Percentiles rank a stretch among this genome's conserved stretches.
These are phyloP conservation scores for Cricetomys ansorgei DNA, from an alignment of 2,113 vertebrate species.

Conservation along the genomic window DNA sequence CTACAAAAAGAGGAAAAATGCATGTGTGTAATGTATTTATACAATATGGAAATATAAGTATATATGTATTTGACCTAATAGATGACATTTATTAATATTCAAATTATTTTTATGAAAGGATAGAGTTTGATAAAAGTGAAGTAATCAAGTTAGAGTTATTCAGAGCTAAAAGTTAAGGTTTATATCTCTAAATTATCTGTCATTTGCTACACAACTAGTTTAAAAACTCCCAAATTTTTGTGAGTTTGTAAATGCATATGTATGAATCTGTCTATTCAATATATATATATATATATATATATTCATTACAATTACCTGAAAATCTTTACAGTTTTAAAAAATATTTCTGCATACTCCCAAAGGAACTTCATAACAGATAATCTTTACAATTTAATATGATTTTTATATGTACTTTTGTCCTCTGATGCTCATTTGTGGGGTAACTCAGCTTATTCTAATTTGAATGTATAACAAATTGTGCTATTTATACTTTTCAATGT, in stretches of 20 bases:
- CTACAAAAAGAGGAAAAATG: background rate
- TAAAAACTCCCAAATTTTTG: background rate
- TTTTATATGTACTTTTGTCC: background rate
- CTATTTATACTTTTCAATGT: constrained; percentile 48
- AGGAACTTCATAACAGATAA: background rate
- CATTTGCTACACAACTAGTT: background rate
- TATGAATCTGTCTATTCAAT: background rate
- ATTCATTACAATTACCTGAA: background rate
- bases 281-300: background rate
- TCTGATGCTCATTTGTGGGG: background rate
- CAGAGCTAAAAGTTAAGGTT: background rate
- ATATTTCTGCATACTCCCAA: background rate
- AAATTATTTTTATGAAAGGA: background rate
- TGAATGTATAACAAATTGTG: constrained; percentile 7
- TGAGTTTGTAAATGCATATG: background rate
- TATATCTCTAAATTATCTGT: background rate
- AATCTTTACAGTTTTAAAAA: background rate
- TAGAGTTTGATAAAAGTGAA: background rate
- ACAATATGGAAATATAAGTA: background rate
- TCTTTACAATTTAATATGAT: background rate
- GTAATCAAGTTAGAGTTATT: background rate
- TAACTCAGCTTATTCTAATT: background rate
- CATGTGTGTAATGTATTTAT: background rate
- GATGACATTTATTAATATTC: background rate
- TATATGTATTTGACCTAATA: background rate